Conservation (phyloP, 2,888 invertebrate species). For the Morinoia aosen region DNA sequence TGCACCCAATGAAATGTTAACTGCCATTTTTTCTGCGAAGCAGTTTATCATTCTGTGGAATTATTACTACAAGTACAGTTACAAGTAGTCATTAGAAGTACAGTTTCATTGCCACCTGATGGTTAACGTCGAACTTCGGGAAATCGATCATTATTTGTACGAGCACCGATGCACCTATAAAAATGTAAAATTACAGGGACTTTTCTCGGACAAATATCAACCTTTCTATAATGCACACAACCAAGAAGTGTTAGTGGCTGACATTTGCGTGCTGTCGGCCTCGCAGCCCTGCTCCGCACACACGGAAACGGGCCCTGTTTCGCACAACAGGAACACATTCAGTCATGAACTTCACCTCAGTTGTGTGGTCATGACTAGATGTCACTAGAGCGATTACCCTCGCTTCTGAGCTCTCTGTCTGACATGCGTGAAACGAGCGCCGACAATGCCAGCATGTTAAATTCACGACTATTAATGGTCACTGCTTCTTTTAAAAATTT, state of each 20-base stretch:
- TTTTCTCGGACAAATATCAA: neutral
- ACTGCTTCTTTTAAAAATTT: neutral
- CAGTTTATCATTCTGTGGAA: neutral
- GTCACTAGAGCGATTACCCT: neutral
- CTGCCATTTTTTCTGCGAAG: neutral
- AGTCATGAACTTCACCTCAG: conserved; percentile 7
- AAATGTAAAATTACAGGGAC: neutral
- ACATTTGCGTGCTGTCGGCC: neutral
- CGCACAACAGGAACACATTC: neutral
- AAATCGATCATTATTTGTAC: neutral
- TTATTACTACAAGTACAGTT: neutral
- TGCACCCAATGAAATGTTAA: neutral
- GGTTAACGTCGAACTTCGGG: neutral
- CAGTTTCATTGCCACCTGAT: neutral
- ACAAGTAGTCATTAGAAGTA: too few relatives aligned
- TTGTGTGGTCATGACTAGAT: neutral
- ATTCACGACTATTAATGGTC: neutral
- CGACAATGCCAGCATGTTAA: neutral
- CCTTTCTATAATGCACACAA: neutral
- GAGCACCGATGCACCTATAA: neutral
- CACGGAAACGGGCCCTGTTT: neutral
- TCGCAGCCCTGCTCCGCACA: neutral
- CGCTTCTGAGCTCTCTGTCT: neutral
- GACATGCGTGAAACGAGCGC: neutral
- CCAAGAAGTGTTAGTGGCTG: neutral